Percentiles rank a stretch among this genome's conserved stretches.
These are phyloP conservation scores for Choreutis nemorana DNA, from an alignment of 2,888 invertebrate genomes.

Conservation along the genomic window DNA sequence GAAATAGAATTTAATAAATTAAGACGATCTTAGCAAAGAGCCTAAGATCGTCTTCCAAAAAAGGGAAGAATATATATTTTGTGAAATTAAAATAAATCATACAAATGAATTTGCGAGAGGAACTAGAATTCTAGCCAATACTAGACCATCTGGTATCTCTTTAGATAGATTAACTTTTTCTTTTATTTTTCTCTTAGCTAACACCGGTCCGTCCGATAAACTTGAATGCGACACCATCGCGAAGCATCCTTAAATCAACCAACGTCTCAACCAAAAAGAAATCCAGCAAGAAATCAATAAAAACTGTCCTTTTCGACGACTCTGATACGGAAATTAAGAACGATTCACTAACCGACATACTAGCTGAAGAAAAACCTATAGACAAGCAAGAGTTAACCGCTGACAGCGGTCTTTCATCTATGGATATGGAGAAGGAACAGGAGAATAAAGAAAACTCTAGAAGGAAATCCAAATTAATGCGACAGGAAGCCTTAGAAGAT, in stretches of 20 bases:
- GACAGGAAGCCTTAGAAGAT: slow-evolving; percentile 28
- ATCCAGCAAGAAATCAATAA: slow-evolving; percentile 32
- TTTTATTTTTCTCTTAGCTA: slow-evolving; percentile 16
- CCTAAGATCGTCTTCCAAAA: too few species aligned
- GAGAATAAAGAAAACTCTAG: slow-evolving; percentile 25
- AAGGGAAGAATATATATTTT: too few species aligned
- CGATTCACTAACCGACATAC: slow-evolving; percentile 1
- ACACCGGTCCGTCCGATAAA: slow-evolving; percentile 26
- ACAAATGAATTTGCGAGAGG: too few species aligned
- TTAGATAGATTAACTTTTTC: not conserved
- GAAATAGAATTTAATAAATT: too few species aligned
- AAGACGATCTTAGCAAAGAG: too few species aligned
- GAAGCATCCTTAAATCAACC: too few species aligned
- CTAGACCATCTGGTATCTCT: too few species aligned
- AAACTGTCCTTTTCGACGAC: slow-evolving; percentile 37
- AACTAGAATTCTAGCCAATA: too few species aligned
- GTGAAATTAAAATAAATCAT: too few species aligned
- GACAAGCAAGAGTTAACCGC: slow-evolving; percentile 1
- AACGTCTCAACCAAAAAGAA: slow-evolving; percentile 17
- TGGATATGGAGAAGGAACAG: slow-evolving; percentile 18
- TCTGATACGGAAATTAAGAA: slow-evolving; percentile 17
- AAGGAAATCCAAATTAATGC: slow-evolving; percentile 18
- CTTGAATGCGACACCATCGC: slow-evolving; percentile 30
- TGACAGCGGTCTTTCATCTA: slow-evolving; percentile 16
- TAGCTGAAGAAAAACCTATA: slow-evolving; percentile 8